These are phyloP conservation scores for Hydropsyche betteni DNA, from an alignment of 2,888 invertebrate species.

Conservation along the genomic window DNA sequence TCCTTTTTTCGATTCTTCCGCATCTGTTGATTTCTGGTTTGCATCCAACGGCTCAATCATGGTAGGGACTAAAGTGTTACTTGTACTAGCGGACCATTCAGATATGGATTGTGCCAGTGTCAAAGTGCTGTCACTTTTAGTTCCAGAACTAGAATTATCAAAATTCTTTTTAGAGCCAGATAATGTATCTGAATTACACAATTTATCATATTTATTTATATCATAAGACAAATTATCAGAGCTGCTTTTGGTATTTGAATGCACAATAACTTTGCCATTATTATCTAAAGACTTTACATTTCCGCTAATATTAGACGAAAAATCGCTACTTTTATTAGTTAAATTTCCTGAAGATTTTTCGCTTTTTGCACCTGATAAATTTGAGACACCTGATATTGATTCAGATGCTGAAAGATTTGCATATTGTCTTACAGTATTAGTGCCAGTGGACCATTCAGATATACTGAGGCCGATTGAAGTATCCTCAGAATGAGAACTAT, in stretches of 20 bases:
- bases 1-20: background rate
- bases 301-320: slow-evolving; percentile 63
- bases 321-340: slow-evolving; percentile 65
- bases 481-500: slow-evolving; percentile 86
- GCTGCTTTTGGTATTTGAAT: slow-evolving; percentile 69
- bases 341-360: slow-evolving; percentile 68
- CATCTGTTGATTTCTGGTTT: slow-evolving; percentile 54
- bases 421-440: slow-evolving; percentile 83
- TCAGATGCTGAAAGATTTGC: slow-evolving; percentile 78
- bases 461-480: slow-evolving; percentile 86
- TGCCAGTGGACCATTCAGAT: slow-evolving; percentile 89
- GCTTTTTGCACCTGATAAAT: slow-evolving; percentile 69
- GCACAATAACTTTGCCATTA: slow-evolving; percentile 56
- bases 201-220: slow-evolving; percentile 67
- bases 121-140: slow-evolving; percentile 82
- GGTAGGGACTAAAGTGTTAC: slow-evolving; percentile 77
- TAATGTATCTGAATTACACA: slow-evolving; percentile 68
- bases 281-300: slow-evolving; percentile 66
- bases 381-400: slow-evolving; percentile 67
- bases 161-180: slow-evolving; percentile 61
- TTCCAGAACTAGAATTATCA: slow-evolving; percentile 72
- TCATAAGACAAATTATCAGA: slow-evolving; percentile 64
- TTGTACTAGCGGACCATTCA: slow-evolving; percentile 85
- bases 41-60: slow-evolving; percentile 63
- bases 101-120: slow-evolving; percentile 81